These are phyloP conservation scores for Bombycilla garrulus DNA, from an alignment of 2,113 vertebrate genomes.

Conservation along the genomic window DNA sequence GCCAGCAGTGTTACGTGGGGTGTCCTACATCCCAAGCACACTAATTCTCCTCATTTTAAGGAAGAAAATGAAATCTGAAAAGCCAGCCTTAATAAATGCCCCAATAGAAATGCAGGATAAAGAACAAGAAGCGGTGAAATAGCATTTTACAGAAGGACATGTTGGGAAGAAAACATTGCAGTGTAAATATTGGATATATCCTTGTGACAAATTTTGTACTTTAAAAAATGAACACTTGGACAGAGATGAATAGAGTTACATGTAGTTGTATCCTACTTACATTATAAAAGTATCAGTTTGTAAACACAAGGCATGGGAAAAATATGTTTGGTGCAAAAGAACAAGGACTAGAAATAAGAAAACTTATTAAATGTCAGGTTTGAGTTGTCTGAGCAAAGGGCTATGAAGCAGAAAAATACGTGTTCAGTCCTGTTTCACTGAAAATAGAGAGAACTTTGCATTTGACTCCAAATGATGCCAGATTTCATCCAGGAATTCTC, in stretches of 20 bases:
- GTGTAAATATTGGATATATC: not conserved
- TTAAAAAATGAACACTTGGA: not conserved
- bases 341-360: not conserved
- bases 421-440: not conserved
- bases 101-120: slow-evolving; percentile 29
- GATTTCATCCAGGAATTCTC: not conserved
- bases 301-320: not conserved
- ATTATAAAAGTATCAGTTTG: not conserved
- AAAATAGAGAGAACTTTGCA: not conserved
- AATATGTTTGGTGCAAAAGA: not conserved
- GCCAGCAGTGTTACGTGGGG: slow-evolving; percentile 36
- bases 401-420: not conserved
- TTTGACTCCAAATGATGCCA: not conserved
- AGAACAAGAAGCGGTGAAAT: not conserved
- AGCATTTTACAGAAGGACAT: not conserved
- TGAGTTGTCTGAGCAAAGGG: not conserved
- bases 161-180: not conserved
- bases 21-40: slow-evolving; percentile 46
- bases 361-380: not conserved
- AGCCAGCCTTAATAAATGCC: not conserved
- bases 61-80: slow-evolving; percentile 29
- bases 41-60: slow-evolving; percentile 41
- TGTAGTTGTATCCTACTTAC: not conserved
- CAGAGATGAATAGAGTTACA: not conserved
- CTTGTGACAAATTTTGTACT: not conserved